Percentiles rank a stretch among this genome's conserved stretches.
Conservation (phyloP, 1,140 invertebrate genomes). For the Drosophila sucinea region DNA sequence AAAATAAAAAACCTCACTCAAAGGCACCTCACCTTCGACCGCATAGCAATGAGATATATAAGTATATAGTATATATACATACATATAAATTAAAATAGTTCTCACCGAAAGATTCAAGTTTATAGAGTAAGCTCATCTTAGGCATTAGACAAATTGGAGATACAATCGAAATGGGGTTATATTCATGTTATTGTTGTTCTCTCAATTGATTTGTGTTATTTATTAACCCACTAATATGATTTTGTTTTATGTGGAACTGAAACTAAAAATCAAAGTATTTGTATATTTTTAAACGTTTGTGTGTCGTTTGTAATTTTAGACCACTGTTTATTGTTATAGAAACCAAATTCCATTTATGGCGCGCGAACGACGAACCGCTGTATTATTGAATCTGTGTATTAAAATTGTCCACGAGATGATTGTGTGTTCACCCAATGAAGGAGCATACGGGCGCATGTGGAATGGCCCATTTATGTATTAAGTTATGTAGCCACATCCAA, state of each 20-base stretch:
- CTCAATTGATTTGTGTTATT: neutral
- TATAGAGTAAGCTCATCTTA: constrained; percentile 65
- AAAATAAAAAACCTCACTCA: constrained; percentile 41
- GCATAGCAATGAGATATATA: constrained; percentile 26
- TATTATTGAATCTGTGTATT: constrained; percentile 23
- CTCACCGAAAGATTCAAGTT: constrained; percentile 54
- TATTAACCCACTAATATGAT: constrained; percentile 22
- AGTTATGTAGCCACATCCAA: constrained; percentile 74
- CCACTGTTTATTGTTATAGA: constrained; percentile 38
- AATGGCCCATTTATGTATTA: constrained; percentile 54
- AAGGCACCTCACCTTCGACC: constrained; percentile 50
- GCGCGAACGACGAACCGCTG: constrained; percentile 31
- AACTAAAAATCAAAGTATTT: constrained; percentile 44
- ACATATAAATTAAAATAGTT: constrained; percentile 43
- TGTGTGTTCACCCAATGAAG: neutral
- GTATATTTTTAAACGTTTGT: constrained; percentile 57
- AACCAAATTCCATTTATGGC: constrained; percentile 22
- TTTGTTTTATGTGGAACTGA: constrained; percentile 36
- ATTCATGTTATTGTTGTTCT: constrained; percentile 36
- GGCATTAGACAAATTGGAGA: constrained; percentile 35
- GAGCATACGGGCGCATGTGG: constrained; percentile 20
- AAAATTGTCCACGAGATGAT: neutral
- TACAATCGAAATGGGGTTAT: constrained; percentile 36
- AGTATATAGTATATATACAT: constrained; percentile 33
- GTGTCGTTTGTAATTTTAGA: constrained; percentile 52